Evolutionary conservation across 2,888 invertebrate genomes (phyloP).

Genomic region (Clistopyga incitator): DNA sequence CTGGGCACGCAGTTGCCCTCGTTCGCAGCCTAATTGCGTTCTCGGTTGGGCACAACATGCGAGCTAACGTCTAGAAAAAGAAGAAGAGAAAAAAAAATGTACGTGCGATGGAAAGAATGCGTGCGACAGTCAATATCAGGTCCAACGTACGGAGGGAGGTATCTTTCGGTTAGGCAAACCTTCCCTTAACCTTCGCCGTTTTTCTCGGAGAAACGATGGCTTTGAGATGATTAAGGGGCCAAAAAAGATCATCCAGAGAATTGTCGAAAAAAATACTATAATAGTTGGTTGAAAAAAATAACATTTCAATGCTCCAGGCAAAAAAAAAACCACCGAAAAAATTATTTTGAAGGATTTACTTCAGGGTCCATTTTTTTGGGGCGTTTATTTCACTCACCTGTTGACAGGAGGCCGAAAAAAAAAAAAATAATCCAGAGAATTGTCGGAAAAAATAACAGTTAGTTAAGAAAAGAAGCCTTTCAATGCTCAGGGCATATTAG

Average conservation of each 20-base stretch:
- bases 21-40: slow-evolving; percentile 63
- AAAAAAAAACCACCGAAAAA: no score
- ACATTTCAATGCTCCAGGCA: no score
- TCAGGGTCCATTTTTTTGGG: no score
- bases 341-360: no score
- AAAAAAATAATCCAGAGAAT: no score
- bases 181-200: background rate
- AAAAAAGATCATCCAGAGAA: background rate
- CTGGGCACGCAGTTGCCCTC: slow-evolving; percentile 49
- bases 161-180: background rate
- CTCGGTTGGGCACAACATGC: slow-evolving; percentile 46
- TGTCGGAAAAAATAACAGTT: no score
- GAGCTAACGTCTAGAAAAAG: slow-evolving; percentile 35
- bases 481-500: no score
- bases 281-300: no score
- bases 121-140: slow-evolving; percentile 25
- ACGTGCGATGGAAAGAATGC: slow-evolving; percentile 28
- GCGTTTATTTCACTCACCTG: no score
- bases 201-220: background rate
- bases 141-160: background rate
- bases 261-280: background rate
- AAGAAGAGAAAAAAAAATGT: slow-evolving; percentile 37
- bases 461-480: no score
- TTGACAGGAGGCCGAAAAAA: no score
- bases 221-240: background rate